Conservation (phyloP, 2,113 vertebrate genomes). For the Brevimyrus niger region DNA sequence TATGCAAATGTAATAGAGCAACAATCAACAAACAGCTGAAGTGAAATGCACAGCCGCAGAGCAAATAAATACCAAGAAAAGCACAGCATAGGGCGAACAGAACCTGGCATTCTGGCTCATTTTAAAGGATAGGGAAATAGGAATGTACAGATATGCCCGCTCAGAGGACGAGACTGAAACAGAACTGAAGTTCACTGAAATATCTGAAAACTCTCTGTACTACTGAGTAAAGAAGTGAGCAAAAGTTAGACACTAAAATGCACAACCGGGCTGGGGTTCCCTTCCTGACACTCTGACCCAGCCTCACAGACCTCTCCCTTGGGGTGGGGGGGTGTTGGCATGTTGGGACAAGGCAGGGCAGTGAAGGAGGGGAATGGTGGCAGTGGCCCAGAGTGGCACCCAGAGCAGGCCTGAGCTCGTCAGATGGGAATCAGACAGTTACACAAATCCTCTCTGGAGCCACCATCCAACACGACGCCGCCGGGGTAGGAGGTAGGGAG, state of each 20-base stretch:
- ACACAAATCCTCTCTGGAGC: neutral
- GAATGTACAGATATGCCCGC: too few species aligned
- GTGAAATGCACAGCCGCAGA: neutral
- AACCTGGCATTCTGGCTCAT: neutral
- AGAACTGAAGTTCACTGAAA: neutral
- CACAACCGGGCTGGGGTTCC: neutral
- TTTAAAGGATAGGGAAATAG: neutral
- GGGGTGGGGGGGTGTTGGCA: neutral
- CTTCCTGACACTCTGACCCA: neutral
- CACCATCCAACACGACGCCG: neutral
- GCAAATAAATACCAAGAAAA: neutral
- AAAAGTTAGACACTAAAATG: neutral
- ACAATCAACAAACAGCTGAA: neutral
- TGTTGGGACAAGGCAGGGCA: neutral
- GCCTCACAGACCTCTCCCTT: neutral
- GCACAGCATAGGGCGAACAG: neutral
- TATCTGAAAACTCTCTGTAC: neutral
- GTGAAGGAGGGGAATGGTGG: neutral
- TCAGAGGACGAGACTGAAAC: too few species aligned
- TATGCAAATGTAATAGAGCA: neutral
- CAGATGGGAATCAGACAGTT: neutral
- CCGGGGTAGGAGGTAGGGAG: neutral
- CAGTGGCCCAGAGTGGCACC: neutral
- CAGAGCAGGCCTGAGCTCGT: neutral
- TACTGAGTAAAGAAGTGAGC: neutral